Conservation (phyloP, 1,140 invertebrate genomes). For the Nomia melanderi region DNA sequence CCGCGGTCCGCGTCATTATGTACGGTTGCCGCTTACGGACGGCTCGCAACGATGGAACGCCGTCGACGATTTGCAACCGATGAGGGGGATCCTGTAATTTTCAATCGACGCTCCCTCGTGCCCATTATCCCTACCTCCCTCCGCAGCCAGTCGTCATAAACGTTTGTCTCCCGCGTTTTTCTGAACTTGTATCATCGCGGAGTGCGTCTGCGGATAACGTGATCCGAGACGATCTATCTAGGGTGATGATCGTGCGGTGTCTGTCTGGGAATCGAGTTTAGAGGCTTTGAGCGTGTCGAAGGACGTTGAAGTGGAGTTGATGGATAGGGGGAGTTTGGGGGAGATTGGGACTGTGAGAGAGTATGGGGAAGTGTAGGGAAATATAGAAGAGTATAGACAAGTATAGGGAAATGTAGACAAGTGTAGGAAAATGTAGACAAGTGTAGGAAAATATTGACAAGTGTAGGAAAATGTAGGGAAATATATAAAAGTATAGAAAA, state of each 20-base stretch:
- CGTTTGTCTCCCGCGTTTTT: constrained; percentile 35
- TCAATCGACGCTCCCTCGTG: constrained; percentile 44
- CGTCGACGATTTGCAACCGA: neutral
- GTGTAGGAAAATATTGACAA: too few species aligned
- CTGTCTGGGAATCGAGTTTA: neutral
- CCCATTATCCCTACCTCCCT: constrained; percentile 11
- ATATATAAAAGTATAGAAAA: too few species aligned
- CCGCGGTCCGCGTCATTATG: constrained; percentile 3
- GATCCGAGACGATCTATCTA: neutral
- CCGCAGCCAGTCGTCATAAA: neutral
- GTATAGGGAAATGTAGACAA: too few species aligned
- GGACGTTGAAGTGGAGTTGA: too few species aligned
- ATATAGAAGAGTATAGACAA: too few species aligned
- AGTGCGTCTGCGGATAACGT: neutral
- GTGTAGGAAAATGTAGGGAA: too few species aligned
- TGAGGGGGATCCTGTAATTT: constrained; percentile 27
- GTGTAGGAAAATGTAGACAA: too few species aligned
- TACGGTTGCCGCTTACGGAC: constrained; percentile 5
- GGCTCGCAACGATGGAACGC: constrained; percentile 8
- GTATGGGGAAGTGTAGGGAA: too few species aligned
- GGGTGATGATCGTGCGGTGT: neutral
- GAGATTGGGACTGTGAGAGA: too few species aligned
- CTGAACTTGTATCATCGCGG: constrained; percentile 44
- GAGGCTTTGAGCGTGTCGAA: neutral
- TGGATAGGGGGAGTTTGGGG: too few species aligned